Conservation (phyloP, 2,113 vertebrate species). For the mouse (Mus musculus) region DNA sequence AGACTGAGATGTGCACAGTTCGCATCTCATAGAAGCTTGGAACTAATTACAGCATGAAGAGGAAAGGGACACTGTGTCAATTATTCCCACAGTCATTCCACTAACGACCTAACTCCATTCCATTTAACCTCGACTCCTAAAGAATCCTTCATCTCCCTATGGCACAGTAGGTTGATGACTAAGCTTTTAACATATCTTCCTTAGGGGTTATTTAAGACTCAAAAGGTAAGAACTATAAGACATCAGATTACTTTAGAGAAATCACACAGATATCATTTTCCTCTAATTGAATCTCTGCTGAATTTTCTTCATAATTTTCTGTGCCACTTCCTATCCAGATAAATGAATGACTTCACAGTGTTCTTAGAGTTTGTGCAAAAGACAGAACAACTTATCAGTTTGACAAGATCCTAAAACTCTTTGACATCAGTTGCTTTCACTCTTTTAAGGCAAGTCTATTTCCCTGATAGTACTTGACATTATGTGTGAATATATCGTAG, state of each 20-base stretch:
- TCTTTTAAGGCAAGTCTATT: constrained; percentile 26
- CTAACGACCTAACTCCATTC: neutral
- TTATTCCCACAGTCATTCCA: neutral
- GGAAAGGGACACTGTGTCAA: neutral
- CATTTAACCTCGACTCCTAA: too few species aligned
- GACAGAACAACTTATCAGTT: neutral
- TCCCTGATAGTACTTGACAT: constrained; percentile 74
- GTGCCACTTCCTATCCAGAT: neutral
- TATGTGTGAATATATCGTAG: neutral
- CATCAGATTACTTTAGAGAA: constrained; percentile 4
- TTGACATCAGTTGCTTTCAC: neutral
- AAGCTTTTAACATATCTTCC: neutral
- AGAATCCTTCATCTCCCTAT: neutral
- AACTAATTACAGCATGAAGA: neutral
- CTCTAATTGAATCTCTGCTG: neutral
- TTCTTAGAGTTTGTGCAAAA: neutral
- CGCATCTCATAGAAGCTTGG: neutral
- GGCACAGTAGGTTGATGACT: neutral
- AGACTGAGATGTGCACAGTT: neutral
- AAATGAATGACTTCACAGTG: neutral
- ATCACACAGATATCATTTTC: neutral
- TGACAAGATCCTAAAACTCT: constrained; percentile 17
- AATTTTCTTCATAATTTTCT: neutral
- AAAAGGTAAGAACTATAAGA: neutral
- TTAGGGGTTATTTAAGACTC: neutral